A percentile compares a stretch with the other conserved stretches of the same genome.
Evolutionary conservation across 2,797 vertebrate species (phyloP).

Genomic region (Diplodus sargus): DNA sequence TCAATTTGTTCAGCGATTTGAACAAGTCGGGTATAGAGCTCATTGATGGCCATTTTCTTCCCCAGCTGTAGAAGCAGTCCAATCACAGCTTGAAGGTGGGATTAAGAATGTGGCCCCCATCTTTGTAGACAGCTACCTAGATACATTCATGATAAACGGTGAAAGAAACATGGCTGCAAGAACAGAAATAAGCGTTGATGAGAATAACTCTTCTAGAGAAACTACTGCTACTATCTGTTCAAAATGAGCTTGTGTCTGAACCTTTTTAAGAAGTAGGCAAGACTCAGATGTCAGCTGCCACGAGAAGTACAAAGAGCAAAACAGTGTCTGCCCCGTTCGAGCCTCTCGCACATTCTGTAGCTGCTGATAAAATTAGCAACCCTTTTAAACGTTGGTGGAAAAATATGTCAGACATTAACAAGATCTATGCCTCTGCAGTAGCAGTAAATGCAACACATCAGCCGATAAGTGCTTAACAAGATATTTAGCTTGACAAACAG

Average conservation of each 20-base stretch:
- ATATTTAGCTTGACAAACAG: background rate
- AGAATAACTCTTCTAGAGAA: background rate
- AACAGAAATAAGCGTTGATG: background rate
- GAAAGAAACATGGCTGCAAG: background rate
- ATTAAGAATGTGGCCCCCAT: background rate
- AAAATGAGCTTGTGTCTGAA: background rate
- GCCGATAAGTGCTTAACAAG: background rate
- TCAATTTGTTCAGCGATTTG: constrained; percentile 5
- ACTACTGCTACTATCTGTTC: background rate
- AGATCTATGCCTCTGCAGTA: background rate
- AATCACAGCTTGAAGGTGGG: constrained; percentile 1
- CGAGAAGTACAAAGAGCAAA: background rate
- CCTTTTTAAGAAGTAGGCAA: background rate
- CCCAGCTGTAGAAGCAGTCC: background rate
- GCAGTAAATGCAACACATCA: background rate
- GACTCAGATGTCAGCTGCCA: background rate
- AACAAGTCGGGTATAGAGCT: constrained; percentile 5
- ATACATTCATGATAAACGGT: background rate
- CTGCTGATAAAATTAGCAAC: background rate
- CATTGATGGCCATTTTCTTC: background rate
- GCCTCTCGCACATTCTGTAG: background rate
- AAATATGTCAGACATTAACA: background rate
- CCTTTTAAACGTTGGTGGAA: background rate
- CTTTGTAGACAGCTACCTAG: background rate
- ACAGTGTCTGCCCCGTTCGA: background rate